phyloP scores from a whole-genome alignment of 2,113 vertebrate species.

The Phyllopteryx taeniolatus region DNA sequence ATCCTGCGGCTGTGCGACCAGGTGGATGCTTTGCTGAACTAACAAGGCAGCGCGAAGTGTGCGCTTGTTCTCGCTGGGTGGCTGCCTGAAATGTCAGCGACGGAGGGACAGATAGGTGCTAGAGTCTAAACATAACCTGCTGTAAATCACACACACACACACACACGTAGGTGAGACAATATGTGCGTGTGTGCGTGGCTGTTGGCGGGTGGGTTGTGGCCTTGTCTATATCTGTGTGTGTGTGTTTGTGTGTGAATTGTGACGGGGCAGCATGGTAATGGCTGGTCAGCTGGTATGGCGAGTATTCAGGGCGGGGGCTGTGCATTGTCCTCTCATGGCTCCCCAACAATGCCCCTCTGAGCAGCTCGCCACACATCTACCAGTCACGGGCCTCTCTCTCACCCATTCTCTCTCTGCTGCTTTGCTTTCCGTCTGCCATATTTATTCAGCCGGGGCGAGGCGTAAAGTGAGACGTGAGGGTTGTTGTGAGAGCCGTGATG shows the following conservation, averaged over 20 bases:
- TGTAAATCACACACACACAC: slow-evolving; percentile 47
- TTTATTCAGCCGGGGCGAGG: slow-evolving; percentile 51
- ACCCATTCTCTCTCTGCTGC: slow-evolving; percentile 34
- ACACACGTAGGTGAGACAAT: slow-evolving; percentile 17
- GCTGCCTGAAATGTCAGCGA: slow-evolving; percentile 38
- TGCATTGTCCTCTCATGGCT: slow-evolving; percentile 72
- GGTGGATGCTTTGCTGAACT: slow-evolving; percentile 44
- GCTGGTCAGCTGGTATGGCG: slow-evolving; percentile 73
- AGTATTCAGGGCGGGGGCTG: slow-evolving; percentile 69
- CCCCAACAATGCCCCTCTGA: slow-evolving; percentile 70
- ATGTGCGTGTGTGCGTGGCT: slow-evolving; percentile 45
- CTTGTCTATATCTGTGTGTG: slow-evolving; percentile 25
- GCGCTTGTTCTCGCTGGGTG: slow-evolving; percentile 42
- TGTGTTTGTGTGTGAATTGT: slow-evolving; percentile 42
- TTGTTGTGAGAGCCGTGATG: slow-evolving; percentile 1
- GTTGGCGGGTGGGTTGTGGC: slow-evolving; percentile 20
- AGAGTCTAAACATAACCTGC: slow-evolving; percentile 62
- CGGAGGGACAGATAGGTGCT: slow-evolving; percentile 57
- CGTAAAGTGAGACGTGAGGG: slow-evolving; percentile 46
- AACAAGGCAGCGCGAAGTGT: slow-evolving; percentile 50
- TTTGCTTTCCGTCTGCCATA: slow-evolving; percentile 62
- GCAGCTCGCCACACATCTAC: slow-evolving; percentile 64
- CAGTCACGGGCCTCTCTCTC: slow-evolving; percentile 66
- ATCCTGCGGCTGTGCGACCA: not conserved
- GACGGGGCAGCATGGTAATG: slow-evolving; percentile 58